A percentile compares a stretch with the other conserved stretches of the same genome.
Conservation (phyloP, 2,888 invertebrate species). For the Phlogophora meticulosa region DNA sequence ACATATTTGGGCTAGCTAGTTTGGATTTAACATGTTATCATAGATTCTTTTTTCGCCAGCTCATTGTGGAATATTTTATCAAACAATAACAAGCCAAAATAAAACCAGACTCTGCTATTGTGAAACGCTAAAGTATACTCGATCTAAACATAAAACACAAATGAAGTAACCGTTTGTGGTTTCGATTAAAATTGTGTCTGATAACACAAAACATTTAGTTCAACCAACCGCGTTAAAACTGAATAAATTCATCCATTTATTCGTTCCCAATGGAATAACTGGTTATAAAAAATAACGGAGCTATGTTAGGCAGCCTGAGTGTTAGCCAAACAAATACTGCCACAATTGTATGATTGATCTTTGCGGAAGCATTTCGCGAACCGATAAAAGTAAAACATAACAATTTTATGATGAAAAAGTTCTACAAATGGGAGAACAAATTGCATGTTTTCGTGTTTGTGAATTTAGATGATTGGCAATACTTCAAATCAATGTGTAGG, state of each 20-base stretch:
- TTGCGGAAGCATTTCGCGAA: conserved; percentile 59
- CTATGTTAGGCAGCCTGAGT: conserved; percentile 35
- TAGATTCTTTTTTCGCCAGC: too few relatives aligned
- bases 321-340: conserved; percentile 63
- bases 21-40: too few relatives aligned
- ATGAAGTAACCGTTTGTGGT: conserved; percentile 7
- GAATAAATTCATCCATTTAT: conserved; percentile 35
- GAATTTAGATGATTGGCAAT: conserved; percentile 68
- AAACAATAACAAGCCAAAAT: neutral
- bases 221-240: conserved; percentile 13
- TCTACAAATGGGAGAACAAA: conserved; percentile 58
- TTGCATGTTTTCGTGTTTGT: conserved; percentile 66
- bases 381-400: conserved; percentile 73
- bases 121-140: neutral
- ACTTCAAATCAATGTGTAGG: conserved; percentile 49
- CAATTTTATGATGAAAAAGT: conserved; percentile 71
- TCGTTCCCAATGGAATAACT: conserved; percentile 33
- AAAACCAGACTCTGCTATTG: neutral
- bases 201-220: conserved; percentile 19
- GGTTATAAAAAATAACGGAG: conserved; percentile 35
- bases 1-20: neutral
- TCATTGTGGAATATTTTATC: too few relatives aligned
- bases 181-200: conserved; percentile 32
- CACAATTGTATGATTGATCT: conserved; percentile 69
- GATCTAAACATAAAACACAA: conserved; percentile 10